These are phyloP conservation scores for Agapornis roseicollis DNA, from an alignment of 2,113 vertebrate species.

Conservation along the genomic window DNA sequence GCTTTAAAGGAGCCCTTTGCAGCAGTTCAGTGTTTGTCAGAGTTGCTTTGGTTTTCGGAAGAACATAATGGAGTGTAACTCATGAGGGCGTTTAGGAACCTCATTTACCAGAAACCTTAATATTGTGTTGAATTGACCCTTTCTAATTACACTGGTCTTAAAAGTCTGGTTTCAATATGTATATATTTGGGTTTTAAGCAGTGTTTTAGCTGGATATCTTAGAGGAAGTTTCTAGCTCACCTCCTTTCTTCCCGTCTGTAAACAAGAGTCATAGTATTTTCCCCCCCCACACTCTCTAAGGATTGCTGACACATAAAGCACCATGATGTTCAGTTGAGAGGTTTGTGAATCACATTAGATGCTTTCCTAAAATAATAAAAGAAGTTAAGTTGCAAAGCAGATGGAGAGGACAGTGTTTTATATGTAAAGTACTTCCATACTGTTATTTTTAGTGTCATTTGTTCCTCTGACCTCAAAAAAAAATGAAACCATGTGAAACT, in stretches of 20 bases:
- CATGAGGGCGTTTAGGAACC: neutral
- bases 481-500: neutral
- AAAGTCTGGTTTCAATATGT: neutral
- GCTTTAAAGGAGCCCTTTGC: neutral
- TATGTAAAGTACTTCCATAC: neutral
- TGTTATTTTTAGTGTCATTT: slow-evolving; percentile 6
- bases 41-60: neutral
- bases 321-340: neutral
- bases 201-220: neutral
- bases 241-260: neutral
- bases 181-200: neutral
- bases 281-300: neutral
- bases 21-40: neutral
- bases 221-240: neutral
- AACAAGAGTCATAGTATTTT: neutral
- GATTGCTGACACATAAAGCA: neutral
- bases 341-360: neutral
- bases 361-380: neutral
- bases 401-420: neutral
- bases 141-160: neutral
- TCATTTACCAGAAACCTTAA: neutral
- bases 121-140: neutral
- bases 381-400: neutral
- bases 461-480: neutral
- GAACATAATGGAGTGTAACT: neutral